A percentile compares a stretch with the other conserved stretches of the same genome.
Conservation (phyloP, 2,888 invertebrate species). For the Aspidiotus rigidus region DNA sequence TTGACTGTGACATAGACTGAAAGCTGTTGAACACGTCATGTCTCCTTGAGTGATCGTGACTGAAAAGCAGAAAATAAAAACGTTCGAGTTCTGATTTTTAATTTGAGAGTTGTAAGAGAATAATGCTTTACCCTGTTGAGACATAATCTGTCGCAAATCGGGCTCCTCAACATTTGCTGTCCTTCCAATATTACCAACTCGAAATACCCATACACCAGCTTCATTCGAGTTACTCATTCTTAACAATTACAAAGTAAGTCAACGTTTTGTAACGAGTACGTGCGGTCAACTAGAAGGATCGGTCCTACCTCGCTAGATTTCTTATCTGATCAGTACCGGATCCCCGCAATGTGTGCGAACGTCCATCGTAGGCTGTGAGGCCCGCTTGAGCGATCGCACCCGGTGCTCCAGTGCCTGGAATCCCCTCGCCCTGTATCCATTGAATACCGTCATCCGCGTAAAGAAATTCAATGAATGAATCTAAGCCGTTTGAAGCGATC, state of each 20-base stretch:
- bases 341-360: constrained; percentile 63
- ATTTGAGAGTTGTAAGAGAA: neutral
- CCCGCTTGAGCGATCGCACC: constrained; percentile 92
- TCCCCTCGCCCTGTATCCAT: constrained; percentile 70
- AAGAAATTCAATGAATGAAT: constrained; percentile 75
- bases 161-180: constrained; percentile 59
- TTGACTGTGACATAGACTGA: constrained; percentile 67
- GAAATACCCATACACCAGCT: constrained; percentile 79
- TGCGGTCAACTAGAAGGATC: too few relatives aligned
- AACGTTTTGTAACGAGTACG: neutral
- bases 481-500: constrained; percentile 62
- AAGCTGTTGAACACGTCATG: constrained; percentile 53
- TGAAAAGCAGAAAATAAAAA: neutral
- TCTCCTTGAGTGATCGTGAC: neutral
- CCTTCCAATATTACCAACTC: constrained; percentile 60
- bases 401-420: constrained; percentile 58
- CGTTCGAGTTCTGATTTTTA: neutral
- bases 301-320: constrained; percentile 61
- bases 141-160: constrained; percentile 43
- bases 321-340: constrained; percentile 85
- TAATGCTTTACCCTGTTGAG: constrained; percentile 8
- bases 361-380: constrained; percentile 74
- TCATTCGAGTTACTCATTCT: constrained; percentile 79
- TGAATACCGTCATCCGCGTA: constrained; percentile 82
- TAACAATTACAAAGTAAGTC: constrained; percentile 41